Evolutionary conservation across 2,113 vertebrate species (phyloP), one percentile per base, ranked within the genome.

Genomic region (Sylvia atricapilla): DNA sequence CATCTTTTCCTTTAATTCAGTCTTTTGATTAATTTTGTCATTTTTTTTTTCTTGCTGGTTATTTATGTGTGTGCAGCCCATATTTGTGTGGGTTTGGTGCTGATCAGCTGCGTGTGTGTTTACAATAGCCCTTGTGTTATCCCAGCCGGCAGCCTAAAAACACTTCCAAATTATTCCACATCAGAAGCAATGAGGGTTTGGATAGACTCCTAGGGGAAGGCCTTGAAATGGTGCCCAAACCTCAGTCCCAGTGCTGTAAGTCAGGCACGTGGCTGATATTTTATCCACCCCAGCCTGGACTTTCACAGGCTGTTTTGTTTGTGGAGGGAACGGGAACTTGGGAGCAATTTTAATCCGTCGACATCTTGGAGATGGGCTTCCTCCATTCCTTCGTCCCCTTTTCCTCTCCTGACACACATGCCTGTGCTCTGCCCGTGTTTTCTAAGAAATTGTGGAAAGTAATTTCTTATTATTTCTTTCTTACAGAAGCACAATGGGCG

Each of bases 221-320:
- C 68, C 91, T 97, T 97, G 97, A 97, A 81, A 63, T 80, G 43
- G 53, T 97, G 97, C 96, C 97, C 97, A 97, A 96, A 96, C 97
- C 95, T n/a, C 97, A 97, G 78, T 92, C 97, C 91, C 93, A 87
- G 87, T 7, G 93, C 94, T 94, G 89, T 69, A 72, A 78, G 84
- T 56, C 68, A 97, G 97, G 95, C 97, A 79, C 94, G 95, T 95
- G 97, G 97, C 95, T 95, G 88, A 95, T 88, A 58, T 60, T 94
- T 86, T 55, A 84, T 95, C 92, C 84, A 75, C 90, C 84, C 85
- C 49, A 10, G 22, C 85, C 27, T 53, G 84, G 93, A 72, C 84
- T 41, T 50, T 13, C 1, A 1, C 39, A 50, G 82, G 63, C 79
- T 63, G 18, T 43, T 96, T 67, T 88, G 79, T 91, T 93, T 91